phyloP scores from a whole-genome alignment of 2,797 vertebrate genomes.

The Oophaga sylvatica region DNA sequence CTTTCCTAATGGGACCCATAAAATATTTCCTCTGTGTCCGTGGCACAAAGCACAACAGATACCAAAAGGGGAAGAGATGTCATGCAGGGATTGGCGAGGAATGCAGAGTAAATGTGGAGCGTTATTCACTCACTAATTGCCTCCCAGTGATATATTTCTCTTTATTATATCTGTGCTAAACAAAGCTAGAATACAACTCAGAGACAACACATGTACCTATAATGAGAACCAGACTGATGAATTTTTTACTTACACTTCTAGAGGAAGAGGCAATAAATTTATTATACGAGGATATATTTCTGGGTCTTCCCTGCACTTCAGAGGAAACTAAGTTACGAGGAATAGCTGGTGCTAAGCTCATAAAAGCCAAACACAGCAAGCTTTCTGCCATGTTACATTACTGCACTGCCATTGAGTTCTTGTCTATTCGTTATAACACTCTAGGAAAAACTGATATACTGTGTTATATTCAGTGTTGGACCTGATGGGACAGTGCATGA shows the following conservation, averaged over 20 bases:
- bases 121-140: slow-evolving; percentile 30
- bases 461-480: neutral
- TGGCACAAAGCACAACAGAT: slow-evolving; percentile 47
- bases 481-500: neutral
- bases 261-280: neutral
- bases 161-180: slow-evolving; percentile 32
- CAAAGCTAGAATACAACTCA: slow-evolving; percentile 38
- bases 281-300: slow-evolving; percentile 17
- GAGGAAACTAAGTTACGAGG: neutral
- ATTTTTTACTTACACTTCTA: slow-evolving; percentile 4
- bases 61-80: slow-evolving; percentile 45
- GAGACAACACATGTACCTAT: slow-evolving; percentile 18
- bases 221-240: neutral
- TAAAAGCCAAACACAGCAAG: neutral
- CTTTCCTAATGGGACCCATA: slow-evolving; percentile 78
- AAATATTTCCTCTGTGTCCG: slow-evolving; percentile 75
- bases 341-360: neutral
- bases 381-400: neutral
- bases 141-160: slow-evolving; percentile 42
- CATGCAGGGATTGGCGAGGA: slow-evolving; percentile 34
- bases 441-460: neutral
- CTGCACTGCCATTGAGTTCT: neutral
- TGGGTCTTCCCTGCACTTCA: neutral
- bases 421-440: neutral
- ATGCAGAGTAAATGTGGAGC: slow-evolving; percentile 36